A percentile compares a stretch with the other conserved stretches of the same genome.
Evolutionary conservation across 2,888 invertebrate genomes (phyloP).

Genomic region (Lamellibrachia satsuma): DNA sequence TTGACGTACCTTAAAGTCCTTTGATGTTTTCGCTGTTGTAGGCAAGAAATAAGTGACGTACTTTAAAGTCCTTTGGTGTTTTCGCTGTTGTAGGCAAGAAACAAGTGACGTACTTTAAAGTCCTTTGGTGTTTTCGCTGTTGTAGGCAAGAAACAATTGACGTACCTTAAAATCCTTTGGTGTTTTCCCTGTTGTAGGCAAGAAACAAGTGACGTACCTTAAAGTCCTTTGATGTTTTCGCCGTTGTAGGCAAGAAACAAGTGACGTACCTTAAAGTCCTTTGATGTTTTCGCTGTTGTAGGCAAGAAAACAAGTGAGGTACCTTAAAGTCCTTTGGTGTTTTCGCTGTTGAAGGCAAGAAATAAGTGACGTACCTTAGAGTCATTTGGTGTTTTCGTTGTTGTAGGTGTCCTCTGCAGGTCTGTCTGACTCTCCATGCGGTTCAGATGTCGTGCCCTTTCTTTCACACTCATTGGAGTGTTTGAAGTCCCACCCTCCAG

Average conservation of each 20-base stretch:
- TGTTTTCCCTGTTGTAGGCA: no score
- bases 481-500: conserved; percentile 49
- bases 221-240: not conserved
- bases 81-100: no score
- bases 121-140: no score
- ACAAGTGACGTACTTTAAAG: no score
- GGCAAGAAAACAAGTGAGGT: not conserved
- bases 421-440: conserved; percentile 84
- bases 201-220: not conserved
- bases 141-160: no score
- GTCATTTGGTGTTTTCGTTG: not conserved
- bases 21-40: no score
- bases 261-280: no score
- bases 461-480: conserved; percentile 80
- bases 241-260: not conserved
- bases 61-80: no score
- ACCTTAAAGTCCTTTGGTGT: not conserved
- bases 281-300: no score
- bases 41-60: no score
- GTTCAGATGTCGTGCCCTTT: conserved; percentile 91
- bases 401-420: conserved; percentile 47
- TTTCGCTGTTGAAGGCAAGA: not conserved
- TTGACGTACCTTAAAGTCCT: no score
- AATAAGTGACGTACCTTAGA: not conserved
- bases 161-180: no score